Evolutionary conservation across 1,140 invertebrate genomes (phyloP), one percentile per base, ranked within the genome.

Genomic region (Drosophila jambulina): DNA sequence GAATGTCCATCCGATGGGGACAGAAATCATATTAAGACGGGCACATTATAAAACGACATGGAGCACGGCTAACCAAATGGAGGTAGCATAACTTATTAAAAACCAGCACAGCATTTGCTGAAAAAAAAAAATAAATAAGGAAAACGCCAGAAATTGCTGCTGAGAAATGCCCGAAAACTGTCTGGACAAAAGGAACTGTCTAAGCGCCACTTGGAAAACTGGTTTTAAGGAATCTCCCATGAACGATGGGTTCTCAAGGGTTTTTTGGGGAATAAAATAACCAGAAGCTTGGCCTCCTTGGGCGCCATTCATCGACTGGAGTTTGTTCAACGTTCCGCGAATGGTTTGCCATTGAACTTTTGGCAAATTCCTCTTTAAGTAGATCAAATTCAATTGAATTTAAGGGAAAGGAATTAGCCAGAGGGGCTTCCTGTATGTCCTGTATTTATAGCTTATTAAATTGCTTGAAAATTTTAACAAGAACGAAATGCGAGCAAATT

Each of bases 1-100:
- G 64, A 64, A 90, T 90, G 81, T 85, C 85, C 81, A 70, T 74
- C 78, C 45, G 61, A 60, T 46, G 85, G 85, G 70, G 85, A 81
- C 85, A 90, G 85, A 90, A 90, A 85, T 90, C 81, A 90, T 90
- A 90, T 90, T 90, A 90, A 90, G 81, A 76, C 81, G 25, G 86
- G 67, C 85, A 90, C 85, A 82, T 90, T 90, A 90, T 90, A 90
- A 90, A 87, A 78, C 82, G 77, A 78, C 78, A 85, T 85, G 21
- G 43, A 46, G 58, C 34, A 60, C 34, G 34, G 34, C 34, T 36
- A 36, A 36, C 34, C 34, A 36, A 36, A 36, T 36, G 34, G 34
- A 36, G 34, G 34, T 36, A 36, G 34, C 34, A 80, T 80, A 80
- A 80, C 78, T 82, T 86, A 86, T 81, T 84, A 88, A 84, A 87